Evolutionary conservation across 1,140 invertebrate species (phyloP), one percentile per base, ranked within the genome.

Genomic region (Anthonomus grandis): DNA sequence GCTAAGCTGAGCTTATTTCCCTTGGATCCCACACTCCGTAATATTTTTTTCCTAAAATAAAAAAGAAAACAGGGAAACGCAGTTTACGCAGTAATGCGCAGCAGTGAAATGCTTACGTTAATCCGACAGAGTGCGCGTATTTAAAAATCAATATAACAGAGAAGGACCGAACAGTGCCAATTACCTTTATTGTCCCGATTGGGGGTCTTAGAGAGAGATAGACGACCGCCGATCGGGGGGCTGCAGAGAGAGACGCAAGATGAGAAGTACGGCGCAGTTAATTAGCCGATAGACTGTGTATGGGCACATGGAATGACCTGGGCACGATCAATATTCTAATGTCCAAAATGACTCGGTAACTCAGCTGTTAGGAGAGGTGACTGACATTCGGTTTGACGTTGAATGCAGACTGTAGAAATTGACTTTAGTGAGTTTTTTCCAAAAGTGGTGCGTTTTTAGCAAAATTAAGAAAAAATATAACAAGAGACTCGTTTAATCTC

Each of bases 371-470:
- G 51, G 59, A 51, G 59, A 54, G 66, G 66, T 68, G 64, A 70
- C 59, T 70, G 68, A 68, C 68, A 68, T 63, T 65, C 52, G 51
- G 45, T 63, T 65, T 70, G 66, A 67, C 65, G 66, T 68, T 62
- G 57, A 50, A 22, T 45, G 24, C 36, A 52, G 49, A 47, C 48
- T 45, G 54, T n/a, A n/a, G 58, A 59, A 64, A 59, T 52, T 66
- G 19, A 48, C 56, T 55, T 52, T 64, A 56, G 59, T 57, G 60
- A 53, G 27, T 53, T 46, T 62, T 64, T 59, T 31, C 45, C 36
- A 50, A 52, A 59, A 23, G 36, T 21, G 25, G 44, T 51, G 42
- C 24, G 38, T 59, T 50, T 23, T 41, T 12, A 39, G 17, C 13
- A 12, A 31, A 15, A 23, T 17, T 15, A 27, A 34, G 38, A 4